Base-by-base conservation (phyloP, 2,797 vertebrate genomes). In the Toxotes lorentzi region DNA sequence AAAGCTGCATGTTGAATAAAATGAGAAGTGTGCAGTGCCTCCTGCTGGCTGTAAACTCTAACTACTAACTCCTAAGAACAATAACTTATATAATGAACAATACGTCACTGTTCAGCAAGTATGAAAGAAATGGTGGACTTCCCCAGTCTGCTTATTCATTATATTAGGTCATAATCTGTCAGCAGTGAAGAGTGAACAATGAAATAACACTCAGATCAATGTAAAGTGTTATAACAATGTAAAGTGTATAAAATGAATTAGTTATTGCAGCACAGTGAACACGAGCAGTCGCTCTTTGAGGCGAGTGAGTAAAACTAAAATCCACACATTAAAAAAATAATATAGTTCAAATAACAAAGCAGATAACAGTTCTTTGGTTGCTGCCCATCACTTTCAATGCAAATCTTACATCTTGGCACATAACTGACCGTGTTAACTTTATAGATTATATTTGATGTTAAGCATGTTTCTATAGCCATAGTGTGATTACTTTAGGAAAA, bases 1-100 rank as follows among this genome's bases (percentile, higher is more conserved):
- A 43, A 76, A 75, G 66, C 51, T 74, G 56, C 21, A 73, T 58
- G 41, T 27, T 8, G 60, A 71, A 23, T 54, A 19, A 43, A 67
- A 59, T 40, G 9, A 59, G 16, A 3, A 50, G 43, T 27, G 10
- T 41, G 21, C 30, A 73, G 58, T 24, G 82, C 75, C 80, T 17
- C 80, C 85, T 92, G 63, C 71, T 88, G 88, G 86, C 73, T 34
- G 51, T 0, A 82, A 13, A 62, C n/a, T n/a, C n/a, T n/a, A 23
- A 80, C 47, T 14, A 61, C 17, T 62, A 69, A 62, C n/a, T 21
- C 40, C 10, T 70, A 19, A 34, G 73, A 60, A 53, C 62, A 78
- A 76, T 71, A 70, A 75, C 1, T 0, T 77, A 23, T 8, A 4
- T 24, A 59, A 70, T 14, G 27, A 72, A 53, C 27, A 76, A 30